Evolutionary conservation across 2,113 vertebrate species (phyloP), one percentile per base, ranked within the genome.

Genomic region (Arvicanthis niloticus): DNA sequence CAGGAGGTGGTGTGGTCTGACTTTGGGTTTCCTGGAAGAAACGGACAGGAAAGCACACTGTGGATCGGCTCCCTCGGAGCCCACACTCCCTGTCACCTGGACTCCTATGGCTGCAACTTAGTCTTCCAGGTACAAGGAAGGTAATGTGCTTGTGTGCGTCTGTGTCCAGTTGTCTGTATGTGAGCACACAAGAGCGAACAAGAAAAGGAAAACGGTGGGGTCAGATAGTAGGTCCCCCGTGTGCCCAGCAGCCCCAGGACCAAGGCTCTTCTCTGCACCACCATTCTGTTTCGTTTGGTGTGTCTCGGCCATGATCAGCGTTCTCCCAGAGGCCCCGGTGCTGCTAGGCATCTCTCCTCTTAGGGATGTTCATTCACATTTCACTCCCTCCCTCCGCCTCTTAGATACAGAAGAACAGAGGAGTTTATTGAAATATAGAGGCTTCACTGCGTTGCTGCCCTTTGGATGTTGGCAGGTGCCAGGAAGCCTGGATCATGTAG

Each of bases 51-150:
- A 42, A 99, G 99, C 98, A 99, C 99, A 0, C 80, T 99, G 45
- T 99, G 99, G 99, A 98, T 99, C 1, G 99, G 99, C 88, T 99
- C 99, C 24, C 92, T 97, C 72, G 99, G 99, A 76, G 99, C 99
- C 75, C 99, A 99, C 98, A 99, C 99, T 0, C 99, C 99, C 0
- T 99, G 99, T 91, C 99, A 99, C 97, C 98, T 99, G 97, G 99
- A 99, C 98, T 98, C 99, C 17, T 99, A 99, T 0, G 99, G 99
- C 77, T 99, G 98, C 97, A 99, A 99, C 97, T 98, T 99, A 95
- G 99, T 99, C 4, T 96, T 99, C 95, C 99, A 99, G 98, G 99
- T 99, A 26, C 99, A 99, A 97, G 99, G 99, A 98, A 99, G 99
- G 99, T 99, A 99, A 67, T 37, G 13, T 19, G 53, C 7, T 8